Evolutionary conservation across 2,888 invertebrate species (phyloP).

Genomic region (Dolomedes plantarius): DNA sequence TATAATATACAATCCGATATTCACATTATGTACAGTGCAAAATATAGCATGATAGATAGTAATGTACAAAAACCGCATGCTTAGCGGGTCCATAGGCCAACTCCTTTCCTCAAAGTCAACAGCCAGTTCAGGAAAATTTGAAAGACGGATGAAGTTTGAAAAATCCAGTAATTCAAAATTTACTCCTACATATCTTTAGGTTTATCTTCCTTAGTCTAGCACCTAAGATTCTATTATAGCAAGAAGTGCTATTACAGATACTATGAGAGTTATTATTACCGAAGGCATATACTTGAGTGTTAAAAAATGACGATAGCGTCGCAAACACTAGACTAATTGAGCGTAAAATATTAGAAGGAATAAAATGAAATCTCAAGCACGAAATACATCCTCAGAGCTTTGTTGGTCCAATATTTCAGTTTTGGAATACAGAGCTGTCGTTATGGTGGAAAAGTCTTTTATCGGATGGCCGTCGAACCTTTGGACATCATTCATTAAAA

Average conservation of each 20-base stretch:
- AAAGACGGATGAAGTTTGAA: conserved; percentile 42
- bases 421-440: too few relatives aligned
- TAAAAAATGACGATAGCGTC: neutral
- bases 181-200: neutral
- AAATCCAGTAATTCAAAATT: neutral
- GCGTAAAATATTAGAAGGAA: neutral
- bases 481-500: too few relatives aligned
- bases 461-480: too few relatives aligned
- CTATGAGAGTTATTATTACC: neutral
- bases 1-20: conserved; percentile 45
- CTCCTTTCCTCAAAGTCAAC: neutral
- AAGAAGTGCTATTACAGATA: neutral
- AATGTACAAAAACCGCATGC: conserved; percentile 16
- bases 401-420: conserved; percentile 1
- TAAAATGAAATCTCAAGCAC: neutral
- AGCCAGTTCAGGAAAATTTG: conserved; percentile 23
- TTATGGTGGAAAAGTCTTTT: too few relatives aligned
- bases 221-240: neutral
- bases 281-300: neutral
- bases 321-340: neutral
- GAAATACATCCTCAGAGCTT: neutral
- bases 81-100: neutral
- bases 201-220: neutral
- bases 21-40: conserved; percentile 53
- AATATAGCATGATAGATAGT: conserved; percentile 26